Conservation (phyloP, 2,113 vertebrate genomes). For the Pongo abelii region DNA sequence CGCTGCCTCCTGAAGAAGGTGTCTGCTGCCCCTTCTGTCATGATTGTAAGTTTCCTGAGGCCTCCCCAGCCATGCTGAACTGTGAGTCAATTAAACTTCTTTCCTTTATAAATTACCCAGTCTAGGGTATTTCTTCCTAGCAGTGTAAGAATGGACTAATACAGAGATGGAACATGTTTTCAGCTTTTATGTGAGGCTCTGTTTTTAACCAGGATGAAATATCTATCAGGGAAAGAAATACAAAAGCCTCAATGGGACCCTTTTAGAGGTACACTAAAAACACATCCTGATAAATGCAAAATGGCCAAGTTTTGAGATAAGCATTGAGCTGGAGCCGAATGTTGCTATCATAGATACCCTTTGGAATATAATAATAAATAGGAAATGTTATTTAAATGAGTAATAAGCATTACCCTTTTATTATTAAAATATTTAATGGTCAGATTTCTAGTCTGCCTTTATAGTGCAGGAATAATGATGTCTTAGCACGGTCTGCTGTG, state of each 20-base stretch:
- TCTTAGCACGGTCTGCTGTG: accelerated
- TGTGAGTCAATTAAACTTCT: no score
- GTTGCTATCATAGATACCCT: neutral
- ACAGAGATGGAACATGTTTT: neutral
- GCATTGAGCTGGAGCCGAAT: neutral
- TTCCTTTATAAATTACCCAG: no score
- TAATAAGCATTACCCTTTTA: neutral
- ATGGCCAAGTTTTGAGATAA: neutral
- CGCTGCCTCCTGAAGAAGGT: no score
- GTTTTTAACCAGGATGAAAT: neutral
- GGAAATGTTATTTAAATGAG: neutral
- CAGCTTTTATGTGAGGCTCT: neutral
- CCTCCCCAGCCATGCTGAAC: no score
- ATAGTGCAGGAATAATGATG: accelerated
- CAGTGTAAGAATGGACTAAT: no score
- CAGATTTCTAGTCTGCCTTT: neutral
- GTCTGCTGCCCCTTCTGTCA: no score
- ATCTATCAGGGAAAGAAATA: neutral
- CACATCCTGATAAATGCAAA: neutral
- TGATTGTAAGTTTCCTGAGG: no score
- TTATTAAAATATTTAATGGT: neutral
- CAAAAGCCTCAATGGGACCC: neutral
- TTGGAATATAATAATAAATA: neutral
- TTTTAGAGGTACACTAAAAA: neutral
- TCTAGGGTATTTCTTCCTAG: no score